Percentiles rank a stretch among this genome's conserved stretches.
These are phyloP conservation scores for Aplochiton taeniatus DNA, from an alignment of 2,797 vertebrate species.

Conservation along the genomic window DNA sequence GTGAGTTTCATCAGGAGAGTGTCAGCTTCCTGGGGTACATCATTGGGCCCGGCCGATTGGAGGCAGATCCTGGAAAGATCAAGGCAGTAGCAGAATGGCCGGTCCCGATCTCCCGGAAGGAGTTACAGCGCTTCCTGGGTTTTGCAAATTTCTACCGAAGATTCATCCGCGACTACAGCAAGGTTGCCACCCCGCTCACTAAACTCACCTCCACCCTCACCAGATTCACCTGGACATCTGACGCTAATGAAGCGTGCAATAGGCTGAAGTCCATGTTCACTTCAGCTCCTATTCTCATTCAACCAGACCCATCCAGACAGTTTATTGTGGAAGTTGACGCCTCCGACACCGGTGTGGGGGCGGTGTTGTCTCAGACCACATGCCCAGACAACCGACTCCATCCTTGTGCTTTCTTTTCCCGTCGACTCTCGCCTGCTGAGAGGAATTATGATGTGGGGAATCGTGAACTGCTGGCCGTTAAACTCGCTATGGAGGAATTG, in stretches of 20 bases:
- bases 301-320: background rate
- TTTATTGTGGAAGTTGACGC: background rate
- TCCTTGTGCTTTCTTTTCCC: background rate
- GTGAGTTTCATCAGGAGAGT: background rate
- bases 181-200: background rate
- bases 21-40: background rate
- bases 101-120: background rate
- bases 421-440: background rate
- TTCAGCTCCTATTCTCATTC: background rate
- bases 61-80: background rate
- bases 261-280: background rate
- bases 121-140: background rate
- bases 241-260: background rate
- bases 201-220: background rate
- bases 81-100: background rate
- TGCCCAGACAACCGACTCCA: background rate
- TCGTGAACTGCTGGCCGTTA: background rate
- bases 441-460: background rate
- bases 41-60: background rate
- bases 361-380: background rate
- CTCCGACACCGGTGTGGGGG: too few species aligned
- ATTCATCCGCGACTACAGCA: constrained; percentile 3
- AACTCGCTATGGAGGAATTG: background rate
- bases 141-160: background rate
- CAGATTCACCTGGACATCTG: background rate